Percentiles rank a stretch among this genome's conserved stretches.
These are phyloP conservation scores for Diadophis punctatus DNA, from an alignment of 2,113 vertebrate species.

Conservation along the genomic window DNA sequence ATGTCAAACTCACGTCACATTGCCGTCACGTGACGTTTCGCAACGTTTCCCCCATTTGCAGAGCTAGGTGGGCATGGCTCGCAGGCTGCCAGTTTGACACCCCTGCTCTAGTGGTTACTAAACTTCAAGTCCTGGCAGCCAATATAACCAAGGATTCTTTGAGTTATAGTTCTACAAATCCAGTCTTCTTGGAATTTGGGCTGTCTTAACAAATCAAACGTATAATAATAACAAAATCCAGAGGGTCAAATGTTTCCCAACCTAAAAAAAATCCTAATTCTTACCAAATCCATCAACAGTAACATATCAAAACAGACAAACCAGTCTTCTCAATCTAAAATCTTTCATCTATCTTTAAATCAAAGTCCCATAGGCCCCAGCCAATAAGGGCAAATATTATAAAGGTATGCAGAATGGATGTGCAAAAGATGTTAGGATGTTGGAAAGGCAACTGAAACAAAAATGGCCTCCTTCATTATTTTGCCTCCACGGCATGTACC, in stretches of 20 bases:
- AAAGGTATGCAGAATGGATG: neutral
- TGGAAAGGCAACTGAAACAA: neutral
- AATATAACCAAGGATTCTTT: neutral
- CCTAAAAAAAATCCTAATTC: neutral
- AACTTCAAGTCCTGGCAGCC: neutral
- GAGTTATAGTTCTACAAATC: neutral
- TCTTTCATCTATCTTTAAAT: neutral
- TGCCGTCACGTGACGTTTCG: no score
- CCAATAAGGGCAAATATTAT: neutral
- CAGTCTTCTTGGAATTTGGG: neutral
- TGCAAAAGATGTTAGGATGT: neutral
- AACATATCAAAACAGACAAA: neutral
- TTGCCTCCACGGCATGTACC: neutral
- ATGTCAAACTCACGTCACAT: no score
- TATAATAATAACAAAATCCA: neutral
- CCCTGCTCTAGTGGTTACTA: neutral
- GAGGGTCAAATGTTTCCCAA: neutral
- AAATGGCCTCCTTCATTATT: neutral
- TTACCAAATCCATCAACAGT: neutral
- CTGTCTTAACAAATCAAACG: neutral
- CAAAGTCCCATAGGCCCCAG: neutral
- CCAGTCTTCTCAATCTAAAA: neutral
- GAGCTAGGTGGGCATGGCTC: no score
- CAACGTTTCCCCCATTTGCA: no score
- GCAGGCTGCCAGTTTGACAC: no score